Evolutionary conservation across 1,140 invertebrate species (phyloP).

Genomic region (Cydia splendana): DNA sequence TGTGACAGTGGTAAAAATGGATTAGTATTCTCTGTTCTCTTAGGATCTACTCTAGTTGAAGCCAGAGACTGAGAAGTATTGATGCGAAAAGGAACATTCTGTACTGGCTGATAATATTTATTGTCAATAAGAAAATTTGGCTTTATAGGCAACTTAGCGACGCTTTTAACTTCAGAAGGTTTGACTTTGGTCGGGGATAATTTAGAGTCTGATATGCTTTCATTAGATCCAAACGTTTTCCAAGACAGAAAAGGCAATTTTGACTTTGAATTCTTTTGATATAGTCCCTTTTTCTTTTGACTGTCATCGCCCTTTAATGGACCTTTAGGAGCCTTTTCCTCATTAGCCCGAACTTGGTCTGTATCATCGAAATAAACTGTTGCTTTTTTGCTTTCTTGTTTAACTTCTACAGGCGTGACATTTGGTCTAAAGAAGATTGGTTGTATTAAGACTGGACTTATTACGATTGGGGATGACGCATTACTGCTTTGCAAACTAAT

Average conservation of each 20-base stretch:
- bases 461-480: conserved; percentile 57
- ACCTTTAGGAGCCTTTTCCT: conserved; percentile 37
- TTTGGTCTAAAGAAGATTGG: conserved; percentile 60
- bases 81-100: conserved; percentile 63
- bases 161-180: conserved; percentile 41
- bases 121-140: conserved; percentile 68
- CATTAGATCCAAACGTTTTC: conserved; percentile 52
- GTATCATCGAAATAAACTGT: conserved; percentile 71
- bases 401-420: conserved; percentile 37
- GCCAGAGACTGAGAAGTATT: conserved; percentile 48
- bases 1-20: conserved; percentile 40
- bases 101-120: conserved; percentile 68
- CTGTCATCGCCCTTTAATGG: conserved; percentile 38
- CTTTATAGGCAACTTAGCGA: conserved; percentile 59
- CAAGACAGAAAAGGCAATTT: conserved; percentile 59
- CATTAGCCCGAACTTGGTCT: conserved; percentile 59
- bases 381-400: conserved; percentile 49
- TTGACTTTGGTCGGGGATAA: conserved; percentile 44
- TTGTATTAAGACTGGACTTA: conserved; percentile 70
- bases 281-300: conserved; percentile 57
- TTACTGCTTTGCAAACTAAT: conserved; percentile 41
- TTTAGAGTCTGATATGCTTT: conserved; percentile 49
- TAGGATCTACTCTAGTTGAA: conserved; percentile 36
- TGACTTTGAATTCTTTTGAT: conserved; percentile 63
- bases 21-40: conserved; percentile 44